Evolutionary conservation across 2,113 vertebrate genomes (phyloP).

Genomic region (Labrus mixtus): DNA sequence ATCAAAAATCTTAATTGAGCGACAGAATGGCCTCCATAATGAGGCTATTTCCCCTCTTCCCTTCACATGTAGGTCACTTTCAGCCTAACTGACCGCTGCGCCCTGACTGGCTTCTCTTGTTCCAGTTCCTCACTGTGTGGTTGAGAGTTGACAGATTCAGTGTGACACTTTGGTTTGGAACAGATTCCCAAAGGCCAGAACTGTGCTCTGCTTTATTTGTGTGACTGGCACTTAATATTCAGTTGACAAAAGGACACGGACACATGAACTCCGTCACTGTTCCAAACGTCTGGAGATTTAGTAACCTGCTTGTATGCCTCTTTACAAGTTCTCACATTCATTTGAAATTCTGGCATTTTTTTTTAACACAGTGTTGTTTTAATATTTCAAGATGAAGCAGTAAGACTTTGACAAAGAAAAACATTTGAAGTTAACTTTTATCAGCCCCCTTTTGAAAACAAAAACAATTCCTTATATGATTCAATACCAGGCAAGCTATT

Average conservation of each 20-base stretch:
- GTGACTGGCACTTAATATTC: constrained; percentile 26
- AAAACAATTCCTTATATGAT: background rate
- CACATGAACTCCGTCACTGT: background rate
- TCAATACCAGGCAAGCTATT: background rate
- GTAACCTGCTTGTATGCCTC: background rate
- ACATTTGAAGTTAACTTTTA: background rate
- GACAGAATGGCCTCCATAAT: background rate
- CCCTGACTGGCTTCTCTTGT: constrained; percentile 39
- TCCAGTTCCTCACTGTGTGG: constrained; percentile 52
- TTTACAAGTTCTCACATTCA: background rate
- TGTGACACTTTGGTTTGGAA: constrained; percentile 62
- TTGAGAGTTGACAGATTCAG: constrained; percentile 60
- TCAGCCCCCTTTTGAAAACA: background rate
- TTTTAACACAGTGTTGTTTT: background rate
- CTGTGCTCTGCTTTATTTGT: constrained; percentile 42
- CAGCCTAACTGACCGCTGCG: constrained; percentile 48
- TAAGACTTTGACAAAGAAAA: background rate
- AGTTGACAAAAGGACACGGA: constrained; percentile 11
- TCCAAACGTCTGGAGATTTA: background rate
- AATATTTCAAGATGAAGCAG: background rate
- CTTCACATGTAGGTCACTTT: constrained; percentile 53
- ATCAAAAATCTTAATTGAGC: background rate
- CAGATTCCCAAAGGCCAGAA: constrained; percentile 48
- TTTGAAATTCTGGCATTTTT: background rate
- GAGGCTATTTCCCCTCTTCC: background rate